Base-by-base conservation (phyloP, 2,797 vertebrate genomes). In the Manis pentadactyla region DNA sequence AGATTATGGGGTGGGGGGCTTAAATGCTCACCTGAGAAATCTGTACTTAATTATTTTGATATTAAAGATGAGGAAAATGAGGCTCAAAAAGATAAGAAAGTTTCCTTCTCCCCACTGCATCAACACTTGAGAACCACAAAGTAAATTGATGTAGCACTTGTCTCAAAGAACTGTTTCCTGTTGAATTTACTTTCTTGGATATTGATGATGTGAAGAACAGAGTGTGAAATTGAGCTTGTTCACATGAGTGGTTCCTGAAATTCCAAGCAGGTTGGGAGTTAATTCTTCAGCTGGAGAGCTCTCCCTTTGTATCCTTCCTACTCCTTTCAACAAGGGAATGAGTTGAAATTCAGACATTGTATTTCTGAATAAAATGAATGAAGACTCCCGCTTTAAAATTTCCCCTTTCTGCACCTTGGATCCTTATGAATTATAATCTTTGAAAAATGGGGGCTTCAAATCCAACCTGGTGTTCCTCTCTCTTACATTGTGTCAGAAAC, bases 201-300 rank as follows among this genome's bases (percentile, higher is more conserved):
- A 49, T 95, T 90, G 59, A 95, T 95, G 49, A 84, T 95, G 88
- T 88, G 94, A 97, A 89, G 81, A 96, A 75, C 55, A 64, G 74
- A 95, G 59, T 97, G 85, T 97, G 87, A 95, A 96, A 96, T 85
- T 97, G 87, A 93, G 49, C 90, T 90, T 93, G n/a, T 93, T 96
- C 90, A 93, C 92, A 78, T 85, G 90, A 95, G 53, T 0, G 10
- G 63, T 95, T 95, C 77, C 82, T 95, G 51, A 96, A 90, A 69
- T 93, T 95, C 42, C 59, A 96, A 86, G 66, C 19, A 77, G 59
- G 19, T 68, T 95, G 37, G 42, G 87, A 92, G 84, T 93, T 93
- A 97, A 97, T 92, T 87, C 92, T 94, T 94, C 29, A 94, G 59
- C 37, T 64, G 75, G 39, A 75, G 39, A 91, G 31, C 51, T 92